phyloP scores from a whole-genome alignment of 2,113 vertebrate species.

The Alces alces region DNA sequence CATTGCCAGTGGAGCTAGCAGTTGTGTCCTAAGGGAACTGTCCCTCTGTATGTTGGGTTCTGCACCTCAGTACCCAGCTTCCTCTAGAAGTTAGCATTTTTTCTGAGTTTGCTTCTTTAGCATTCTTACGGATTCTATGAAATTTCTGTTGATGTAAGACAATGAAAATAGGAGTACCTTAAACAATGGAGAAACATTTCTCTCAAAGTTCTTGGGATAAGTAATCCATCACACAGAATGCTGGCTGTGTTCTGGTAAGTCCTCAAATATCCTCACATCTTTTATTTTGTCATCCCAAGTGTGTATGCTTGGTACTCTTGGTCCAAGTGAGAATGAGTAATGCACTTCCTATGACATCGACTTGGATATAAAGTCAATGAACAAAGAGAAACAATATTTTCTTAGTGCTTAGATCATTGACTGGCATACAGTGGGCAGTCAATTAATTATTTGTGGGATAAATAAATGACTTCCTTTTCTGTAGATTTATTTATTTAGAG shows the following conservation, averaged over 20 bases:
- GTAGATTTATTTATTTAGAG: background rate
- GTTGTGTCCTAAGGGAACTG: no score
- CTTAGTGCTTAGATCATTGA: background rate
- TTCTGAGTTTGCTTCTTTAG: background rate
- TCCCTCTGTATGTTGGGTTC: fast-evolving
- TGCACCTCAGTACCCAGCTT: background rate
- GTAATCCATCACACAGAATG: background rate
- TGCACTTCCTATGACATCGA: background rate
- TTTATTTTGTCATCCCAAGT: background rate
- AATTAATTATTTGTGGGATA: constrained; percentile 39
- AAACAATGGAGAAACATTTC: background rate
- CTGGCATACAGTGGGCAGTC: background rate
- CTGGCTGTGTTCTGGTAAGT: background rate
- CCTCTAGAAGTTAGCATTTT: background rate
- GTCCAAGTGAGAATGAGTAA: background rate
- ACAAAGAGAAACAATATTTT: background rate
- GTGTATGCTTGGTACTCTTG: fast-evolving
- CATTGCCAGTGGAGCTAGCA: fast-evolving
- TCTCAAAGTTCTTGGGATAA: background rate
- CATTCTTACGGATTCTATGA: background rate
- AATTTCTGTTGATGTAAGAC: background rate
- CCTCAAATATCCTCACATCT: background rate
- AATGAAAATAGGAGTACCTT: background rate
- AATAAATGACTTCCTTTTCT: constrained; percentile 15
- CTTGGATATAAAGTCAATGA: background rate